Evolutionary conservation across 2,113 vertebrate species (phyloP), one percentile per base, ranked within the genome.

Genomic region (Albula goreensis): DNA sequence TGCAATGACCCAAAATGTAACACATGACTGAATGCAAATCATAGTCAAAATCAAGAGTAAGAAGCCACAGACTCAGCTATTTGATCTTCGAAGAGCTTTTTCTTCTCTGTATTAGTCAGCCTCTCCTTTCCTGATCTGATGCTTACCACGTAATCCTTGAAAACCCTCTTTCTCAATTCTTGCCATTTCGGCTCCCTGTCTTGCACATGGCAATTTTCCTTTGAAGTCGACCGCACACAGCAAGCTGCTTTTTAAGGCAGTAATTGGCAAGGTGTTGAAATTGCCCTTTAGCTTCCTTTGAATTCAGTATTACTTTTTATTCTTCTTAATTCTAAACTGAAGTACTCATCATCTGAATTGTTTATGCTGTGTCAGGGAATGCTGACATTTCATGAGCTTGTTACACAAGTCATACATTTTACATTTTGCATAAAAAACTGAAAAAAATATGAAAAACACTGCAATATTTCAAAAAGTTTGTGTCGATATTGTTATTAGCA

Each of bases 201-300:
- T 31, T 74, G 70, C 70, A 5, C 70, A n/a, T 74, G 53, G 53
- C 53, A 9, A 56, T 31, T 74, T 74, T 31, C 70, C 11, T 74
- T n/a, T 31, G 6, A 31, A 74, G 70, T 74, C 8, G 70, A 74
- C 70, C n/a, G 9, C 70, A 74, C 70, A 31, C 5, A 9, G 25
- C 25, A 74, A 74, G 70, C 22, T 31, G 22, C n/a, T 74, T 74
- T 66, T 74, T 74, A 74, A 74, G 70, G 70, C 22, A n/a, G n/a
- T 10, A 49, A 49, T n/a, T 50, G 31, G 80, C 66, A 82, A 22
- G 41, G 50, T 50, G 52, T 77, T 63, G 63, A 22, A 79, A 83
- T 81, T 83, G 53, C 78, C 5, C 17, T 31, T 9, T 78, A 8
- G 48, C 60, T 88, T 81, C 66, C 81, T 53, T 86, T 81, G 86